A percentile compares a stretch with the other conserved stretches of the same genome.
Evolutionary conservation across 2,113 vertebrate species (phyloP).

Genomic region (Scophthalmus maximus): DNA sequence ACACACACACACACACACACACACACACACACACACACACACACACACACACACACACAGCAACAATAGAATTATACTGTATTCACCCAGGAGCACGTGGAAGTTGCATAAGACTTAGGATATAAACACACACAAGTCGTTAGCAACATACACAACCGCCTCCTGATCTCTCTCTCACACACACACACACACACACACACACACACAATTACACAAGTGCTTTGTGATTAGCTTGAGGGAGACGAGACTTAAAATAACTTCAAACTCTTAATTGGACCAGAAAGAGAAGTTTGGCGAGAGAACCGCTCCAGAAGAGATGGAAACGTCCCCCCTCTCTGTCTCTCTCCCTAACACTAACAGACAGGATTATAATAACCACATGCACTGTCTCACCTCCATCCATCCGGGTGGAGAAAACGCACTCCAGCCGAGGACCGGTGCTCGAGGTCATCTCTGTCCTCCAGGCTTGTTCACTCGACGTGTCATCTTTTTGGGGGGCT

Average conservation of each 20-base stretch:
- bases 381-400: slow-evolving; percentile 24
- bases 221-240: slow-evolving; percentile 66
- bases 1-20: not conserved
- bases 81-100: slow-evolving; percentile 36
- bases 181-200: slow-evolving; percentile 15
- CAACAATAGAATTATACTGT: slow-evolving; percentile 27
- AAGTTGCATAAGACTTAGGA: slow-evolving; percentile 56
- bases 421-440: not conserved
- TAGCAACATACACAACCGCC: slow-evolving; percentile 12
- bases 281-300: slow-evolving; percentile 54
- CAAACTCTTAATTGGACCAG: slow-evolving; percentile 62
- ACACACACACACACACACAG: not conserved
- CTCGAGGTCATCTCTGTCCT: not conserved
- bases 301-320: slow-evolving; percentile 13
- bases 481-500: not conserved
- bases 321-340: slow-evolving; percentile 12
- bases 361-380: slow-evolving; percentile 32
- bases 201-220: slow-evolving; percentile 53
- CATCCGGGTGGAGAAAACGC: not conserved
- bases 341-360: too few species aligned
- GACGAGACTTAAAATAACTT: slow-evolving; percentile 70
- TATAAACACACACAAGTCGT: slow-evolving; percentile 16
- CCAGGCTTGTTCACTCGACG: not conserved
- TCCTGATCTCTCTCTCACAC: slow-evolving; percentile 23
- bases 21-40: not conserved